These are phyloP conservation scores for Spodoptera littoralis DNA, from an alignment of 2,888 invertebrate genomes.

Conservation along the genomic window DNA sequence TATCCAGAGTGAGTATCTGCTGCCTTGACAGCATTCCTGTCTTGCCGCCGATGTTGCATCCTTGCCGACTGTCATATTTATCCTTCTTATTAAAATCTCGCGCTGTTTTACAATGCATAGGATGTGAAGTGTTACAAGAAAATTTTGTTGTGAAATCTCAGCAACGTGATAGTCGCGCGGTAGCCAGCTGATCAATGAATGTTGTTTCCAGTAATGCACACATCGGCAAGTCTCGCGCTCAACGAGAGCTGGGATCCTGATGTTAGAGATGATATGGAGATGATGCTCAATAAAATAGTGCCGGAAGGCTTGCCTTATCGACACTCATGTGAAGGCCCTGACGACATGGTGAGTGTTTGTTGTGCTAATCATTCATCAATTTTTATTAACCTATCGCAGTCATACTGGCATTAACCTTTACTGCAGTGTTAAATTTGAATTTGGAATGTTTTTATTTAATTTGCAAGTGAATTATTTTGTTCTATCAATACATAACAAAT, in stretches of 20 bases:
- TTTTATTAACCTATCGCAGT: conserved; percentile 16
- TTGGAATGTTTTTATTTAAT: conserved; percentile 21
- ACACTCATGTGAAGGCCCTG: conserved; percentile 99
- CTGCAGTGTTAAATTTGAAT: conserved; percentile 33
- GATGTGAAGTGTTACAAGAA: conserved; percentile 52
- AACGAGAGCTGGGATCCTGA: conserved; percentile 99
- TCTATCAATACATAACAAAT: conserved; percentile 19
- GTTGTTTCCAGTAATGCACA: conserved; percentile 96
- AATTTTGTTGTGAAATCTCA: conserved; percentile 42
- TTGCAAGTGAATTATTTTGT: conserved; percentile 32
- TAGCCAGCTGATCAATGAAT: conserved; percentile 75
- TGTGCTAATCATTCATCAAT: conserved; percentile 46
- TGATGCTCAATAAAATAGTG: conserved; percentile 99
- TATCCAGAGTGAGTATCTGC: conserved; percentile 96
- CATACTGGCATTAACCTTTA: neutral
- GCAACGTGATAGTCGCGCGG: conserved; percentile 41
- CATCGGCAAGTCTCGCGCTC: conserved; percentile 98
- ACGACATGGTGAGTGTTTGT: conserved; percentile 95
- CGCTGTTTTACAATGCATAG: conserved; percentile 59
- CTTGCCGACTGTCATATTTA: conserved; percentile 76
- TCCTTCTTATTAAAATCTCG: conserved; percentile 64
- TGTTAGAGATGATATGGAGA: conserved; percentile 99
- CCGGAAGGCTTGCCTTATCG: conserved; percentile 98
- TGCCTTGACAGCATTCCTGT: conserved; percentile 60
- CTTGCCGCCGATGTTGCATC: conserved; percentile 82